A percentile compares a stretch with the other conserved stretches of the same genome.
These are phyloP conservation scores for Acipenser oxyrinchus DNA, from an alignment of 2,797 vertebrate genomes.

Conservation along the genomic window DNA sequence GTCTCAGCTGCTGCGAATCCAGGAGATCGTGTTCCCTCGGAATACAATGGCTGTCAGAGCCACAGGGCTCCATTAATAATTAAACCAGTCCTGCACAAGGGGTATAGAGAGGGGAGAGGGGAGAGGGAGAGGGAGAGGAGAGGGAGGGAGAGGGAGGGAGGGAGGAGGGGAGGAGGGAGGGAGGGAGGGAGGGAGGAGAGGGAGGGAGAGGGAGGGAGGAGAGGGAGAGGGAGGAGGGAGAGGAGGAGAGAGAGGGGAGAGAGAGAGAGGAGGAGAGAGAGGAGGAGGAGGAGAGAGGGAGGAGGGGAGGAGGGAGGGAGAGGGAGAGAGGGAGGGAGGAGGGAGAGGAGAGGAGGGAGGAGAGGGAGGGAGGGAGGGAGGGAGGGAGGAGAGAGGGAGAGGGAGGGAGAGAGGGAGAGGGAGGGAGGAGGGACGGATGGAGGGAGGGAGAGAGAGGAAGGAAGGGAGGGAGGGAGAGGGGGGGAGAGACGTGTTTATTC, in stretches of 20 bases:
- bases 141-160: not conserved
- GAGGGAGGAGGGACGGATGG: too few relatives aligned
- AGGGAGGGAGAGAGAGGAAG: too few relatives aligned
- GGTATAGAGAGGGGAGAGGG: too few relatives aligned
- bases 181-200: too few relatives aligned
- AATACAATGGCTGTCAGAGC: too few relatives aligned
- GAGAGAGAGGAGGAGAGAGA: slow-evolving; percentile 19
- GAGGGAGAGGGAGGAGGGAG: slow-evolving; percentile 17
- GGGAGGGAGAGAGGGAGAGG: too few relatives aligned
- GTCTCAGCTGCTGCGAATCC: not conserved
- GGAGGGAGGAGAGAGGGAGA: too few relatives aligned
- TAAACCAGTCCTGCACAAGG: too few relatives aligned
- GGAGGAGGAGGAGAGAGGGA: slow-evolving; percentile 13
- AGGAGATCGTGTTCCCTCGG: not conserved
- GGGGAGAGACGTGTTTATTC: too few relatives aligned
- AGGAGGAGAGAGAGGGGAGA: slow-evolving; percentile 16
- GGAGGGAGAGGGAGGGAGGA: slow-evolving; percentile 9
- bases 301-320: slow-evolving; percentile 10
- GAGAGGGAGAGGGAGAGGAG: too few relatives aligned
- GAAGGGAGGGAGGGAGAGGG: too few relatives aligned
- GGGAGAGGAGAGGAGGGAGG: not conserved
- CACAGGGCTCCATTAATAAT: not conserved
- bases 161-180: not conserved
- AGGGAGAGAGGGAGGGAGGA: slow-evolving; percentile 16
- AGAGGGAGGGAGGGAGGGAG: too few relatives aligned